Conservation (phyloP, 37 sponge, comb jelly and placozoan genomes). For the Beroe forskalii region DNA sequence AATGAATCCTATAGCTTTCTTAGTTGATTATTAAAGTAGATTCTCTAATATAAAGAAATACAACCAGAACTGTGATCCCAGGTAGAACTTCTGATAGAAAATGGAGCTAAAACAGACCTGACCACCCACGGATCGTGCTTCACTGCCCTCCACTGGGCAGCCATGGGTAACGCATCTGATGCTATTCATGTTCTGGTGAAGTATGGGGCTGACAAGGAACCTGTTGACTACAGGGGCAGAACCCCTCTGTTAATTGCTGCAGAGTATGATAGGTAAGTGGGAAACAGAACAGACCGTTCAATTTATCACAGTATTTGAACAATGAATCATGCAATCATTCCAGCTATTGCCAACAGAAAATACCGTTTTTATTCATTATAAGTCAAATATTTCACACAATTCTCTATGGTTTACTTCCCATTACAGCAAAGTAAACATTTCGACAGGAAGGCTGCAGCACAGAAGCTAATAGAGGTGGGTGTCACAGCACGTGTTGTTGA, state of each 20-base stretch:
- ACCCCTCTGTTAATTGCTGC: constrained; percentile 51
- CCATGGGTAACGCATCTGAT: constrained; percentile 37
- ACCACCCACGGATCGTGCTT: constrained; percentile 25
- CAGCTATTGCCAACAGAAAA: no score
- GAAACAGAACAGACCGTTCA: no score
- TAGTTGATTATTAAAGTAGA: no score
- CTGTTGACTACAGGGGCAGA: constrained; percentile 3
- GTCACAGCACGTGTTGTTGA: constrained; percentile 37
- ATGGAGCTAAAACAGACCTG: constrained; percentile 30
- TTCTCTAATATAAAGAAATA: no score
- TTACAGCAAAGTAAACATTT: no score
- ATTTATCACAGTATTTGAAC: no score
- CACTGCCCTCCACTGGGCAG: constrained; percentile 32
- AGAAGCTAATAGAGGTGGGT: constrained; percentile 35
- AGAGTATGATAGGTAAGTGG: constrained; percentile 40
- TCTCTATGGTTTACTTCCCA: no score
- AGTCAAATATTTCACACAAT: no score
- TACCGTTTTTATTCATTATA: no score
- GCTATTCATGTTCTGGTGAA: background rate
- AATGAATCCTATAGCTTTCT: no score
- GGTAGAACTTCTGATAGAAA: constrained; percentile 16
- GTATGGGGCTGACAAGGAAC: background rate
- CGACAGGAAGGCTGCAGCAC: background rate
- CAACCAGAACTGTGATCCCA: background rate
- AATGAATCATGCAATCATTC: no score